Evolutionary conservation across 1,140 invertebrate species (phyloP), one percentile per base, ranked within the genome.

Genomic region (Bursaphelenchus mucronatus): DNA sequence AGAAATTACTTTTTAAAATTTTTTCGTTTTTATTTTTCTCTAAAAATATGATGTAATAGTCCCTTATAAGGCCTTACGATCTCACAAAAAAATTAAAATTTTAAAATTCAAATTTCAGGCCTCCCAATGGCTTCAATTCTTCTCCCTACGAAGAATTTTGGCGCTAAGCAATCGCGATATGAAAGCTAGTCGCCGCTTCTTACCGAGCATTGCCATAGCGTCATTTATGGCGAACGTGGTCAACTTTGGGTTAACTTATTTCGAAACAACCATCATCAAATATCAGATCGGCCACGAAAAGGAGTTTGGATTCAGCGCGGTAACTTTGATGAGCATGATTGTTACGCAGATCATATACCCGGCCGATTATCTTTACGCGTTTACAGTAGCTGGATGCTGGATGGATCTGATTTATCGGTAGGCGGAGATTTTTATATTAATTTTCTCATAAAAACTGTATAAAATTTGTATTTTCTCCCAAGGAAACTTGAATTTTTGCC

Each of bases 291-390:
- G 73, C 4, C 43, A 70, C 59, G 64, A 79, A 43, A 63, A 70
- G 55, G 70, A 70, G 50, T 80, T 71, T 58, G 49, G 64, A 45
- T 79, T 79, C 64, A 69, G 67, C 40, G 61, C 70, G 51, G 59
- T 70, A 0, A 79, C 77, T 9, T 63, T 79, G 13, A 73, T 80
- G 40, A 69, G 66, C 11, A 79, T 79, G 77, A 79, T 80, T 41
- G 70, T 76, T 61, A 81, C 78, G 7, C 78, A 80, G 55, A 79
- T 77, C 13, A 70, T 80, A n/a, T 80, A 82, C 61, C 78, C 78
- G 6, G 76, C 78, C 41, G 78, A 80, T 49, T 80, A 80, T 49
- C 63, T 80, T 10, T 79, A 66, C 54, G 71, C 70, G 9, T 80
- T 80, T 47, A 80, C 78, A 10, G 72, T 68, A 13, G 71, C 71